A percentile compares a stretch with the other conserved stretches of the same genome.
These are phyloP conservation scores for Temnopleurus reevesii DNA, from an alignment of 53 echinoderm and acorn worm species.

Conservation along the genomic window DNA sequence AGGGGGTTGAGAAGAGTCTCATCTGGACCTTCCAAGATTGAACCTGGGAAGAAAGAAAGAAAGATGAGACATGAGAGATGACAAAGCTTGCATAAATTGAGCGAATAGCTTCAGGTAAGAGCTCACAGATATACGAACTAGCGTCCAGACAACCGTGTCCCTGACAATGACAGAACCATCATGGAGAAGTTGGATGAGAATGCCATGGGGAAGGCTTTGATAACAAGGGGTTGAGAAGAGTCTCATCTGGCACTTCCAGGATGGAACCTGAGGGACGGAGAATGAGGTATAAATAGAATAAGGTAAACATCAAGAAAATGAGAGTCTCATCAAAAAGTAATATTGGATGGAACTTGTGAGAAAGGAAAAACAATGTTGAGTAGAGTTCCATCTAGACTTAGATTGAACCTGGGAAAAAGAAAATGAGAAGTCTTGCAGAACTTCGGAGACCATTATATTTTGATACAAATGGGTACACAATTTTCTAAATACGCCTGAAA, in stretches of 20 bases:
- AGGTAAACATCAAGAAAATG: no score
- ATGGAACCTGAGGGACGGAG: constrained; percentile 95
- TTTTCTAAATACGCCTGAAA: no score
- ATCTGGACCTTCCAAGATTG: constrained; percentile 93
- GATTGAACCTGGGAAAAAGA: no score
- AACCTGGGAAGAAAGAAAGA: constrained; percentile 64
- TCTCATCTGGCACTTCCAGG: constrained; percentile 85
- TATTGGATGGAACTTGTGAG: no score
- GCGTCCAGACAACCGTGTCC: constrained; percentile 96
- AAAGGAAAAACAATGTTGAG: no score
- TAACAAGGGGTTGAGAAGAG: constrained; percentile 76
- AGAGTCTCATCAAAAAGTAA: no score
- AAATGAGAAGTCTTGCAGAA: no score
- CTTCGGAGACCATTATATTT: no score
- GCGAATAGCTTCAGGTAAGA: constrained; percentile 87
- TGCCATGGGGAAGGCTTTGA: constrained; percentile 74
- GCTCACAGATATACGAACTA: constrained; percentile 94
- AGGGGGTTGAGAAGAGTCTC: constrained; percentile 72
- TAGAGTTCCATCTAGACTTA: no score
- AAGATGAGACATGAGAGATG: neutral
- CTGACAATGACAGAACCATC: constrained; percentile 81
- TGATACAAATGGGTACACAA: no score
- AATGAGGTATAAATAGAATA: no score
- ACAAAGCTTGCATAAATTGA: no score
- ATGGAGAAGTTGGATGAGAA: constrained; percentile 72